Evolutionary conservation across 2,113 vertebrate species (phyloP), one percentile per base, ranked within the genome.

Genomic region (Pristiophorus japonicus): DNA sequence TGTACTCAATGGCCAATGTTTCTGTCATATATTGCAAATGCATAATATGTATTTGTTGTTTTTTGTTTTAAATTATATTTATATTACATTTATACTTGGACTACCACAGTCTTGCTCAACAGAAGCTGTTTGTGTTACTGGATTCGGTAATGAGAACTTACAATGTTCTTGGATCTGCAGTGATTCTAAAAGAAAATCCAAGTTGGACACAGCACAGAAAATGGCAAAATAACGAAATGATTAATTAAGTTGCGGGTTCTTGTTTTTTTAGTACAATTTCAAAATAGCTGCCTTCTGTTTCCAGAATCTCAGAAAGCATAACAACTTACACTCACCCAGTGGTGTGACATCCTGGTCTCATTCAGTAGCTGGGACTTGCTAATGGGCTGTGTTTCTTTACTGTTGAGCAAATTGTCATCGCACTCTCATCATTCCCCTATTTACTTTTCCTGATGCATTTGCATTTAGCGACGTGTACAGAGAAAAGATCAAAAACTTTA

Each of bases 251-350:
- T 66, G 62, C 66, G n/a, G 24, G 59, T 42, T 45, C 16, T 42
- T 90, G 51, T 51, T 38, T 38, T 88, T 92, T 38, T 2, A 10
- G 47, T 66, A n/a, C 0, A 38, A 42, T 66, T 93, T 65, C 18
- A 66, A 93, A 93, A 88, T 55, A 93, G 62, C n/a, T 93, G 22
- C 47, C 45, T 88, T 55, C 59, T 92, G 55, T 92, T 92, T 92
- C 38, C 16, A 66, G 63, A 65, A 65, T 93, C 62, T 93, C 85
- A 66, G 38, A 66, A 66, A 45, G 18, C 62, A 66, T 66, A 24
- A 4, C 62, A 63, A 92, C 42, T 65, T 92, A 42, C 45, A 92
- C 62, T 6, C 90, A 42, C 62, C 59, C 65, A 63, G 20, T 66
- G 38, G 63, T 3, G 30, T 94, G 51, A 55, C 27, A 65, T 42